These are phyloP conservation scores for Agrochola circellaris DNA, from an alignment of 2,888 invertebrate species.

Conservation along the genomic window DNA sequence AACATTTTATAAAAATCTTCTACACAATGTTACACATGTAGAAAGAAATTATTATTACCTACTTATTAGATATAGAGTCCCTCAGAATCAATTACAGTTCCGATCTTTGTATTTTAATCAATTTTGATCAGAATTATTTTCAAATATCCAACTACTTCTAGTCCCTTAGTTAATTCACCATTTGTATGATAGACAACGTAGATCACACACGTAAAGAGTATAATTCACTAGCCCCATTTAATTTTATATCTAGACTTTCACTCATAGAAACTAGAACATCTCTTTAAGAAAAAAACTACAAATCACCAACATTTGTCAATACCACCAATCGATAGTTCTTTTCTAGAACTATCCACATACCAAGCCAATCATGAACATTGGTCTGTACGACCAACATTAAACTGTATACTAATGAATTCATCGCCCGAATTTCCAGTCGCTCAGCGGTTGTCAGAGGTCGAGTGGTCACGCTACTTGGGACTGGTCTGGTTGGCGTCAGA, in stretches of 20 bases:
- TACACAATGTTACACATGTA: slow-evolving; percentile 16
- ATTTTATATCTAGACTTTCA: slow-evolving; percentile 21
- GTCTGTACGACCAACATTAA: neutral
- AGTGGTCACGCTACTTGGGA: slow-evolving; percentile 97
- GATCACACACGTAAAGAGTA: slow-evolving; percentile 34
- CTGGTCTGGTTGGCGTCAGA: slow-evolving; percentile 98
- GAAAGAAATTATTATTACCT: slow-evolving; percentile 8
- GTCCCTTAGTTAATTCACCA: slow-evolving; percentile 44
- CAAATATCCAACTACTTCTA: slow-evolving; percentile 28
- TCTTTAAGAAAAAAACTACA: neutral
- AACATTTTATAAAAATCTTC: slow-evolving; percentile 7
- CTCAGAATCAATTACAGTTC: slow-evolving; percentile 14
- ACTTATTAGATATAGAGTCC: slow-evolving; percentile 9
- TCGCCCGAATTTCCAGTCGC: slow-evolving; percentile 92
- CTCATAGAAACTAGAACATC: slow-evolving; percentile 42
- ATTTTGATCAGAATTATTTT: slow-evolving; percentile 7
- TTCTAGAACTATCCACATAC: slow-evolving; percentile 1
- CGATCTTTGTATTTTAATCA: slow-evolving; percentile 1
- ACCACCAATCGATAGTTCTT: neutral
- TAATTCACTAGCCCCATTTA: slow-evolving; percentile 43
- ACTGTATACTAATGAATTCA: slow-evolving; percentile 36
- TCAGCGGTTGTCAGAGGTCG: slow-evolving; percentile 99
- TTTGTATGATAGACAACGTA: slow-evolving; percentile 48
- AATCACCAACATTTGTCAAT: slow-evolving; percentile 29
- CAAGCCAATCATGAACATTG: slow-evolving; percentile 27